Conservation (phyloP, 30 jellyfish, hydroid and myxozoan species). For the Pelagia noctiluca region DNA sequence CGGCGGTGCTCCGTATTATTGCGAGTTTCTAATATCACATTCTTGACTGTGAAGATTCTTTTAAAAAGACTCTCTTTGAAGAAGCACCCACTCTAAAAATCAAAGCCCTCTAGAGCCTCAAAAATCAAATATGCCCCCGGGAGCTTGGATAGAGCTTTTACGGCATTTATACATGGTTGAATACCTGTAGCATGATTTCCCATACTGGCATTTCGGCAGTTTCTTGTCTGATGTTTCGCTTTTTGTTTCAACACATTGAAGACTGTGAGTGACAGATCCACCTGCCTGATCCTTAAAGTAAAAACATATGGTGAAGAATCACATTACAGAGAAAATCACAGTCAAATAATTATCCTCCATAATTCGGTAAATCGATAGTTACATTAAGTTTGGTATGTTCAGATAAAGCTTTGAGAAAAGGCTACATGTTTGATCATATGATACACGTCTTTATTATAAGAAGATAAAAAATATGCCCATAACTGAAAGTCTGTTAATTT, state of each 20-base stretch:
- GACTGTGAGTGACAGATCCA: neutral
- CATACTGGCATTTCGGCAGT: conserved; percentile 64
- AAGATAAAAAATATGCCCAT: too few relatives aligned
- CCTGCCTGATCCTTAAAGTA: neutral
- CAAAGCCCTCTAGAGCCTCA: neutral
- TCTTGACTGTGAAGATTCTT: neutral
- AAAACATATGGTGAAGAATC: neutral
- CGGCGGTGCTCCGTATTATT: too few relatives aligned
- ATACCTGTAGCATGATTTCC: conserved; percentile 67
- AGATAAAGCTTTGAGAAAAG: too few relatives aligned
- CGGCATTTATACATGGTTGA: neutral
- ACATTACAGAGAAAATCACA: neutral
- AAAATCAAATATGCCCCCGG: neutral
- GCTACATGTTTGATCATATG: too few relatives aligned
- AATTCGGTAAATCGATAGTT: too few relatives aligned
- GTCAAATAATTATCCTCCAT: too few relatives aligned
- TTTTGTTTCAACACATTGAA: neutral
- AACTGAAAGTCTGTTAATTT: too few relatives aligned
- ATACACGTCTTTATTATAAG: too few relatives aligned
- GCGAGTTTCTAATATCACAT: neutral
- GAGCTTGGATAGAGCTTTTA: neutral
- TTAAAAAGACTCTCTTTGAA: neutral
- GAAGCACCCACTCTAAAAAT: neutral
- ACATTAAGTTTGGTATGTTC: too few relatives aligned
- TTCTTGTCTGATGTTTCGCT: conserved; percentile 3